Conservation (phyloP, 1,140 invertebrate species). For the Anoplophora glabripennis region DNA sequence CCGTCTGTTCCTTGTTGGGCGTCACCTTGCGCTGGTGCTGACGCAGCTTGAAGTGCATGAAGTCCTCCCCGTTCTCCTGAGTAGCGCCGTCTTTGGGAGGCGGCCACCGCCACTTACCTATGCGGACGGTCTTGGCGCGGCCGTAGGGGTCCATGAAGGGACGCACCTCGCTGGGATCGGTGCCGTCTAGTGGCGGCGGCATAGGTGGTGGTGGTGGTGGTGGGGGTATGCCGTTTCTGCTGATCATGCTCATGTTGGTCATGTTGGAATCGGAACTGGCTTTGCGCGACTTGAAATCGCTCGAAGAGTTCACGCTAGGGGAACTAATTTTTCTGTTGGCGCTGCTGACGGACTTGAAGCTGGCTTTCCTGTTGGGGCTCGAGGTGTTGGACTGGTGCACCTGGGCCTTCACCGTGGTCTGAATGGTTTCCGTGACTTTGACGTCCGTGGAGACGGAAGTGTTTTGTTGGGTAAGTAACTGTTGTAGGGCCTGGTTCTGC, state of each 20-base stretch:
- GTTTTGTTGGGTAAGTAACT: conserved; percentile 72
- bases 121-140: conserved; percentile 89
- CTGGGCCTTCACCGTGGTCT: conserved; percentile 52
- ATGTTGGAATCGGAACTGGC: conserved; percentile 60
- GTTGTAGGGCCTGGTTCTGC: conserved; percentile 90
- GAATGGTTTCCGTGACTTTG: conserved; percentile 34
- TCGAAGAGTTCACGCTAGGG: conserved; percentile 33
- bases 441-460: conserved; percentile 26
- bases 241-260: conserved; percentile 52
- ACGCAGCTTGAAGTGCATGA: conserved; percentile 85
- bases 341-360: conserved; percentile 45
- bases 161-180: conserved; percentile 71
- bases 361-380: conserved; percentile 48
- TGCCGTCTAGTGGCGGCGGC: conserved; percentile 76
- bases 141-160: conserved; percentile 89
- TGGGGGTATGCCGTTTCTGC: too few relatives aligned
- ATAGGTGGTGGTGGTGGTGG: conserved; percentile 79
- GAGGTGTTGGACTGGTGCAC: conserved; percentile 48
- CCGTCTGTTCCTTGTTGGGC: conserved; percentile 52
- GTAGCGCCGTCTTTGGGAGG: conserved; percentile 76
- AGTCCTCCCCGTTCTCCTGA: conserved; percentile 68
- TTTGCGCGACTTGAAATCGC: conserved; percentile 53
- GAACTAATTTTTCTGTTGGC: conserved; percentile 44
- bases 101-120: conserved; percentile 96
- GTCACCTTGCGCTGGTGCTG: conserved; percentile 78